Evolutionary conservation across 2,113 vertebrate species (phyloP), one percentile per base, ranked within the genome.

Genomic region (Eira barbara): DNA sequence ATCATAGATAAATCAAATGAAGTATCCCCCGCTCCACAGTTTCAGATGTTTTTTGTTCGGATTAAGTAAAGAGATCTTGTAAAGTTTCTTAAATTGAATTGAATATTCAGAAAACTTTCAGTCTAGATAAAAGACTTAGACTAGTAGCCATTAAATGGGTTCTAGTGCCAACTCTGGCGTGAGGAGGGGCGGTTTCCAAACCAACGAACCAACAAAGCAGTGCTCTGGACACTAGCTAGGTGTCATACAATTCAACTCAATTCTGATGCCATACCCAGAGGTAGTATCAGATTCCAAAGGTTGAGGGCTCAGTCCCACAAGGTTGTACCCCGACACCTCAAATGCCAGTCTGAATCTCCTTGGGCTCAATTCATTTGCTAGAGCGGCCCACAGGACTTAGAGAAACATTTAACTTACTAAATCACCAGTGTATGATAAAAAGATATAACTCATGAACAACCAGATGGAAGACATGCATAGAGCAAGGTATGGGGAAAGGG

Each of bases 41-140:
- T 89, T 67, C 80, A 59, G 10, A 57, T 34, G 31, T 23, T 36
- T 57, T 69, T 95, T 86, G 73, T 73, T 25, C 55, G 27, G 27
- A 47, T 49, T 73, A 93, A 39, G 25, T 79, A 84, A 95, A 89
- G 12, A 79, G 29, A 83, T 15, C 65, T 31, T 21, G 25, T n/a
- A 59, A 87, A 65, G 17, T 90, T 86, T 81, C 86, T 87, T 87
- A 87, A 87, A 34, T n/a, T 76, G 31, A 86, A 81, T n/a, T n/a
- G 78, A 83, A 39, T 81, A 85, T 81, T 84, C 82, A 88, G 74
- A 91, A 93, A 92, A 39, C 73, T 17, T 29, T 42, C 45, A 63
- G 7, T n/a, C 67, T 89, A 92, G 67, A 94, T 73, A 89, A 95
- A 93, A 76, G 39, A 83, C 69, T 71, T 65, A 79, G 84, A 61